These are phyloP conservation scores for Branchinecta lindahli DNA, from an alignment of 1,140 invertebrate species.

Conservation along the genomic window DNA sequence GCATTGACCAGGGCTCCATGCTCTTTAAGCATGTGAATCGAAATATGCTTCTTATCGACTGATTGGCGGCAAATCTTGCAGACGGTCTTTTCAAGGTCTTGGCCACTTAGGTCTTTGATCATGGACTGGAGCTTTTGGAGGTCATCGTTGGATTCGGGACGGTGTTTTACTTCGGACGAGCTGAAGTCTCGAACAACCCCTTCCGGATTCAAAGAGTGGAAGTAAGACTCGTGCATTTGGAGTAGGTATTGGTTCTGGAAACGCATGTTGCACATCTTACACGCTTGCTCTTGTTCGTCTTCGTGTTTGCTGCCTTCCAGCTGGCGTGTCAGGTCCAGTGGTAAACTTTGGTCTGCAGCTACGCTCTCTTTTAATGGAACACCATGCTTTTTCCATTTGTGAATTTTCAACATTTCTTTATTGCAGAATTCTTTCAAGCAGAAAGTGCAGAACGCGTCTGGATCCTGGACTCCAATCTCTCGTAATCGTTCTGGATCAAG, in stretches of 20 bases:
- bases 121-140: constrained; percentile 75
- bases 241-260: constrained; percentile 40
- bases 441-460: constrained; percentile 79
- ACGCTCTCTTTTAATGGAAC: constrained; percentile 40
- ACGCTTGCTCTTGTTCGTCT: constrained; percentile 33
- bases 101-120: constrained; percentile 70
- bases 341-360: background rate
- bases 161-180: constrained; percentile 3
- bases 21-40: constrained; percentile 42
- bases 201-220: constrained; percentile 30
- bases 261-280: constrained; percentile 38
- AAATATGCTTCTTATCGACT: constrained; percentile 40
- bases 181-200: background rate
- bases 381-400: constrained; percentile 70
- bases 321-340: constrained; percentile 1
- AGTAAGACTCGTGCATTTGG: constrained; percentile 38
- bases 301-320: constrained; percentile 23
- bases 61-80: constrained; percentile 42
- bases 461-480: constrained; percentile 60
- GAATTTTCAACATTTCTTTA: constrained; percentile 80
- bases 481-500: constrained; percentile 51
- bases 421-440: constrained; percentile 92
- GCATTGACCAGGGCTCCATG: constrained; percentile 37
- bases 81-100: constrained; percentile 36
- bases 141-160: constrained; percentile 40